A percentile compares a stretch with the other conserved stretches of the same genome.
phyloP scores from a whole-genome alignment of 2,113 vertebrate genomes.

The Myodes glareolus region DNA sequence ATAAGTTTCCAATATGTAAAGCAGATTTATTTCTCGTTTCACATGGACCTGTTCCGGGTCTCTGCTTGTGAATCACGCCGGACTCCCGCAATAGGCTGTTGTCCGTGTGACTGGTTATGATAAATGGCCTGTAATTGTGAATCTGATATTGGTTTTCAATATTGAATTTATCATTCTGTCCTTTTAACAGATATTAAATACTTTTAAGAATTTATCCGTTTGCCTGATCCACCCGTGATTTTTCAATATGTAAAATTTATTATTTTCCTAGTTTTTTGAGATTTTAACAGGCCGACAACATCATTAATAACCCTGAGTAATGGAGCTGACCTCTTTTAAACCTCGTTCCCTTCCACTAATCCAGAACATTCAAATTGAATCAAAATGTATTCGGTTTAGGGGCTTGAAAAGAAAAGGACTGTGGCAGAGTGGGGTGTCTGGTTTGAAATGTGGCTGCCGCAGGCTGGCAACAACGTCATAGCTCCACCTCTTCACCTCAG shows the following conservation, averaged over 20 bases:
- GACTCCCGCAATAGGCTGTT: conserved; percentile 80
- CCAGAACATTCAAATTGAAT: conserved; percentile 83
- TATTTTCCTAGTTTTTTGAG: conserved; percentile 88
- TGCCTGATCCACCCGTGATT: conserved; percentile 86
- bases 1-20: conserved; percentile 82
- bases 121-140: conserved; percentile 89
- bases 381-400: conserved; percentile 77
- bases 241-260: conserved; percentile 89
- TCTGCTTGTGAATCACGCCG: conserved; percentile 85
- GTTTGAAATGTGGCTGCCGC: neutral
- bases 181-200: conserved; percentile 92
- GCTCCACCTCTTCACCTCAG: neutral
- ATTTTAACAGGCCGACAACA: conserved; percentile 83
- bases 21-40: conserved; percentile 81
- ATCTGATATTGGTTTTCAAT: conserved; percentile 91
- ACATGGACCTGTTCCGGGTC: conserved; percentile 81
- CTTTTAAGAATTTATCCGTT: conserved; percentile 90
- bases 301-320: conserved; percentile 89
- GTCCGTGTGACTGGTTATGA: conserved; percentile 86
- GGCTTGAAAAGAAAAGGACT: conserved; percentile 53
- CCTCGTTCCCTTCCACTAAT: conserved; percentile 82
- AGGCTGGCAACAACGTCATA: neutral
- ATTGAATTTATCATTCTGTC: conserved; percentile 91
- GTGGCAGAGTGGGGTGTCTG: neutral
- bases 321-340: conserved; percentile 81